Evolutionary conservation across 2,888 invertebrate genomes (phyloP).

Genomic region (Sthenelais limicola): DNA sequence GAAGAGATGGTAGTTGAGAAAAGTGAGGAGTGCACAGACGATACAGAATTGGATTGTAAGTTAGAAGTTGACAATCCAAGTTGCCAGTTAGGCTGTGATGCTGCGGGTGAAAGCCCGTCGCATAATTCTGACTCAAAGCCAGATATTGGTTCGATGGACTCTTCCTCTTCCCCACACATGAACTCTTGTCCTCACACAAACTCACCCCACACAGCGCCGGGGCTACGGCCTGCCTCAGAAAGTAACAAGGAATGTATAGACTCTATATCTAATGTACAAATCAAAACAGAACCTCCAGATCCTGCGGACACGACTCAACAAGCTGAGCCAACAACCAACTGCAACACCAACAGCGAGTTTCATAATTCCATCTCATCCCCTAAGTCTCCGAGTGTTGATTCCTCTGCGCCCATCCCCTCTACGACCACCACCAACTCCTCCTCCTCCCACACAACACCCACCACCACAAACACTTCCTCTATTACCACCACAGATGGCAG

Average conservation of each 20-base stretch:
- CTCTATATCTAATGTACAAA: constrained; percentile 36
- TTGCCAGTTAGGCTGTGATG: not conserved
- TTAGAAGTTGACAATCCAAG: too few species aligned
- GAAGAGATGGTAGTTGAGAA: constrained; percentile 60
- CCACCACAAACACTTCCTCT: constrained; percentile 24
- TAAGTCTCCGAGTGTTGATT: not conserved
- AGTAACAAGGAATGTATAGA: constrained; percentile 38
- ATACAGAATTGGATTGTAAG: constrained; percentile 43
- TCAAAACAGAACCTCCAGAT: constrained; percentile 31
- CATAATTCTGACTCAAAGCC: constrained; percentile 1
- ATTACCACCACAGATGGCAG: constrained; percentile 26
- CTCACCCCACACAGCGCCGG: not conserved
- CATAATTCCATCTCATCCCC: constrained; percentile 10
- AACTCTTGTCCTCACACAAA: constrained; percentile 22
- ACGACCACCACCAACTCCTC: constrained; percentile 5
- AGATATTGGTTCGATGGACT: constrained; percentile 3
- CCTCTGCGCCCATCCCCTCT: not conserved
- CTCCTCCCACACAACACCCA: constrained; percentile 1
- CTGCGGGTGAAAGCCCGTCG: not conserved
- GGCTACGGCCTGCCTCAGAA: not conserved
- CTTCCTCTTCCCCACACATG: not conserved
- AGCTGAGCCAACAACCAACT: not conserved
- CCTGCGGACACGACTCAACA: not conserved
- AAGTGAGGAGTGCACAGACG: constrained; percentile 58
- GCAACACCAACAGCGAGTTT: constrained; percentile 3